Evolutionary conservation across 1,140 invertebrate genomes (phyloP).

Genomic region (Philopotamus ludificatus): DNA sequence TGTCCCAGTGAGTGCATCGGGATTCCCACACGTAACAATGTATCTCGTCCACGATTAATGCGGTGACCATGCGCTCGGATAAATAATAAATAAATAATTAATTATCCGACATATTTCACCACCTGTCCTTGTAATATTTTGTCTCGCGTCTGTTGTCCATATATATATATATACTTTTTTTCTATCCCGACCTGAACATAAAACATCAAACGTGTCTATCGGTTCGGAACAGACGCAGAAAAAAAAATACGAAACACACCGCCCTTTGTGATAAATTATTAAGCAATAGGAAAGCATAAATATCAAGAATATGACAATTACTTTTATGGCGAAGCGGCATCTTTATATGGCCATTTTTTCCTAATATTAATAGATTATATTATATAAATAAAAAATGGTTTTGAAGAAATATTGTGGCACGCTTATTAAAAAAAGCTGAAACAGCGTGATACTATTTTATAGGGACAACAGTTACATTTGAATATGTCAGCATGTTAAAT

Average conservation of each 20-base stretch:
- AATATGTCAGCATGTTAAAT: constrained; percentile 5
- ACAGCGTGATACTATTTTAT: constrained; percentile 28
- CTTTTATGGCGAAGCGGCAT: constrained; percentile 18
- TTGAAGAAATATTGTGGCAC: constrained; percentile 29
- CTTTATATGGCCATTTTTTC: constrained; percentile 32
- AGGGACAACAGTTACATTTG: constrained; percentile 21
- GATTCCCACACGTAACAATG: neutral
- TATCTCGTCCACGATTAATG: neutral
- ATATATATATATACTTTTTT: constrained; percentile 20
- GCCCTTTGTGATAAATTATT: constrained; percentile 38
- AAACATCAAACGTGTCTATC: constrained; percentile 37
- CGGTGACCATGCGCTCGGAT: neutral
- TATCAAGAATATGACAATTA: constrained; percentile 39
- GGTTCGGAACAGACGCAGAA: constrained; percentile 14
- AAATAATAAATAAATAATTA: neutral
- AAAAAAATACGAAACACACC: no score
- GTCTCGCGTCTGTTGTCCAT: neutral
- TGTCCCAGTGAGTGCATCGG: constrained; percentile 4
- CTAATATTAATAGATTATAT: no score
- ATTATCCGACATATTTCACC: no score
- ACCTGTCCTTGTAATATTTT: constrained; percentile 11
- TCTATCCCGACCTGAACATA: constrained; percentile 16
- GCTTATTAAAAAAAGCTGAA: constrained; percentile 33
- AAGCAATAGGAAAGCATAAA: constrained; percentile 33
- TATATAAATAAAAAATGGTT: constrained; percentile 7